Evolutionary conservation across 1,140 invertebrate genomes (phyloP), one percentile per base, ranked within the genome.

Genomic region (Drosophila sulfurigaster): DNA sequence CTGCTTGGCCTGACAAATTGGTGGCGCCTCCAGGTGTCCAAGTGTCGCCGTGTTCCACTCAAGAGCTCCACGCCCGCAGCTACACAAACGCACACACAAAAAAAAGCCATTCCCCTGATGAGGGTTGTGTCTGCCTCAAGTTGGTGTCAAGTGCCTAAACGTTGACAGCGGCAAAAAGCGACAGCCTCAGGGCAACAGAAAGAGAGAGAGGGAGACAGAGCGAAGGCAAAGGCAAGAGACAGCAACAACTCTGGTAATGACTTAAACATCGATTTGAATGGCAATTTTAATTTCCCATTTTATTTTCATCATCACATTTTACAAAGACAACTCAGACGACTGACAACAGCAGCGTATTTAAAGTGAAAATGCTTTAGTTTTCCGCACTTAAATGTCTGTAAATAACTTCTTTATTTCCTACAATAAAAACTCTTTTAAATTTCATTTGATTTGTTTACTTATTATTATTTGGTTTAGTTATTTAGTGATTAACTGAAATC

Each of bases 11-110:
- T 51, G 52, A 25, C 51, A 54, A 70, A 54, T 63, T 71, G 56
- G 56, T 46, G 65, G 57, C 57, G 65, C 71, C 64, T 45, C 70
- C 16, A 68, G 56, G 70, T 73, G 48, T 60, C 56, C 70, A 51
- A 16, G 16, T 66, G 69, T 59, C 46, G 46, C 56, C 48, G 45
- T n/a, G 41, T 64, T 10, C 15, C 11, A 8, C 11, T 20, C 7
- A 10, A 52, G 2, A n/a, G n/a, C 51, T 30, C 11, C 32, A n/a
- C 32, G 8, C 13, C 54, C 25, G 15, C 35, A 57, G 41, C 38
- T 64, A 43, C 43, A 41, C 10, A 65, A 70, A 35, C 41, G 32
- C 28, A 51, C 28, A 52, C 25, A 52, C 25, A 59, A 73, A 25
- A 25, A 25, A 25, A 25, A 25, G 3, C 51, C 35, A 38, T 25